Evolutionary conservation across 2,797 vertebrate species (phyloP).

Genomic region (Semotilus atromaculatus): DNA sequence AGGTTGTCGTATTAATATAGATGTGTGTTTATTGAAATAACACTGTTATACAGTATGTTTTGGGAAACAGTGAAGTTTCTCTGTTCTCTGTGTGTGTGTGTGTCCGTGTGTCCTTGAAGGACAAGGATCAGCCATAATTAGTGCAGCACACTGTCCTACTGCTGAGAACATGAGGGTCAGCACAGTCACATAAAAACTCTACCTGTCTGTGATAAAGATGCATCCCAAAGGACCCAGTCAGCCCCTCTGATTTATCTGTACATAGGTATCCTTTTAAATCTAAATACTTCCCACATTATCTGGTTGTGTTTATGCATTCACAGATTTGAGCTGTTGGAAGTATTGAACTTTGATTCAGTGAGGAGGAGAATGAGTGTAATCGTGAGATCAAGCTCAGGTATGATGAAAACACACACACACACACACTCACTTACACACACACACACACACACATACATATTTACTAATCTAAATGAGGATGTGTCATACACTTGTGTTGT

Average conservation of each 20-base stretch:
- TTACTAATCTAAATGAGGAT: background rate
- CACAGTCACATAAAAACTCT: slow-evolving; percentile 24
- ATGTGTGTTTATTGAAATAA: slow-evolving; percentile 9
- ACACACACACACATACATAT: background rate
- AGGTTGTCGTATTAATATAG: background rate
- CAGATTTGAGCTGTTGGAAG: slow-evolving; percentile 91
- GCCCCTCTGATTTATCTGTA: slow-evolving; percentile 8
- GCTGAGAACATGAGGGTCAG: slow-evolving; percentile 29
- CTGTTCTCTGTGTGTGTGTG: slow-evolving; percentile 33
- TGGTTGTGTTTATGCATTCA: slow-evolving; percentile 50
- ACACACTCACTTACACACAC: background rate
- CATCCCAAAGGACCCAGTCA: background rate
- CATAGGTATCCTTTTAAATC: background rate
- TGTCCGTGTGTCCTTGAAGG: slow-evolving; percentile 30
- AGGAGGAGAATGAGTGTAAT: slow-evolving; percentile 97
- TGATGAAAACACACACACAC: background rate
- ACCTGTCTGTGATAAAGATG: slow-evolving; percentile 26
- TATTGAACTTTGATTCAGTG: slow-evolving; percentile 94
- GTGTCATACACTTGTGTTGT: background rate
- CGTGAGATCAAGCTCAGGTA: slow-evolving; percentile 86
- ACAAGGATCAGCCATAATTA: slow-evolving; percentile 55
- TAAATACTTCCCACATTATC: background rate
- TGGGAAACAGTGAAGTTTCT: background rate
- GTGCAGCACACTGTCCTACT: slow-evolving; percentile 47
- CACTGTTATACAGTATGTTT: background rate